Evolutionary conservation across 2,113 vertebrate species (phyloP).

Genomic region (Chaetodon trifascialis): DNA sequence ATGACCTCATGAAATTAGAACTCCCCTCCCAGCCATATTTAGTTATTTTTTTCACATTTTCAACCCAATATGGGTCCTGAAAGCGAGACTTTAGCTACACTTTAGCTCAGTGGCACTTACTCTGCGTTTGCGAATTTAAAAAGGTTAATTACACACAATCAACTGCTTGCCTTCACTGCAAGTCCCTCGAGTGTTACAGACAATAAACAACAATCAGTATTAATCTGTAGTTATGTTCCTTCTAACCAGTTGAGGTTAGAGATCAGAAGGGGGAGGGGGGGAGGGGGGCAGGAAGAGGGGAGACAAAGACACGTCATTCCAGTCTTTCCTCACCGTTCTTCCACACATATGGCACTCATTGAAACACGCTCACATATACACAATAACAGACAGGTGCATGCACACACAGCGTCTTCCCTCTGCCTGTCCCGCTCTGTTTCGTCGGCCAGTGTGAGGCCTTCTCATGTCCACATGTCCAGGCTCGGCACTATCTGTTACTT

Average conservation of each 20-base stretch:
- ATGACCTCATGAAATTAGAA: slow-evolving; percentile 2
- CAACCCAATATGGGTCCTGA: slow-evolving; percentile 73
- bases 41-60: slow-evolving; percentile 1
- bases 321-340: slow-evolving; percentile 27
- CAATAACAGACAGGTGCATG: background rate
- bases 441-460: slow-evolving; percentile 32
- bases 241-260: background rate
- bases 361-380: slow-evolving; percentile 37
- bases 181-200: slow-evolving; percentile 3
- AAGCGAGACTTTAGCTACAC: background rate
- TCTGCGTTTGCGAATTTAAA: slow-evolving; percentile 1
- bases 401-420: slow-evolving; percentile 17
- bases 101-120: slow-evolving; percentile 23
- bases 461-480: slow-evolving; percentile 21
- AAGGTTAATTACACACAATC: slow-evolving; percentile 21
- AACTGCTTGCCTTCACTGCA: background rate
- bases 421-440: background rate
- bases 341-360: slow-evolving; percentile 72
- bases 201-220: slow-evolving; percentile 19
- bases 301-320: slow-evolving; percentile 3
- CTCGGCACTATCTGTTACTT: slow-evolving; percentile 34
- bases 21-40: background rate
- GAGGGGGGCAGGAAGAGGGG: background rate
- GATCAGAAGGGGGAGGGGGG: background rate
- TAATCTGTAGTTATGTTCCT: slow-evolving; percentile 18